These are phyloP conservation scores for Caenorhabditis briggsae DNA, from an alignment of 1,140 invertebrate genomes.

Conservation along the genomic window DNA sequence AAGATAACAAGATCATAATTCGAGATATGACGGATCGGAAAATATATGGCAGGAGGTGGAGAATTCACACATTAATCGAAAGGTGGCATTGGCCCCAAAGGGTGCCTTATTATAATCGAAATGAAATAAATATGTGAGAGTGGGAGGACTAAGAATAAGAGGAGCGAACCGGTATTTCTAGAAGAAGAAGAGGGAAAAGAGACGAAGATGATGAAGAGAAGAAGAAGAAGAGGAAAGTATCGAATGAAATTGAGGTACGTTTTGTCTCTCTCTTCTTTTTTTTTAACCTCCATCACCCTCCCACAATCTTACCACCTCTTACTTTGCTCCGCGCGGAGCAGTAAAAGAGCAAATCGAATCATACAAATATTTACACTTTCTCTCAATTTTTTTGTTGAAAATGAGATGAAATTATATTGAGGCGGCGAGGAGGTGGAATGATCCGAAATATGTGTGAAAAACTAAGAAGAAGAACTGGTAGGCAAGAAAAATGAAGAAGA, in stretches of 20 bases:
- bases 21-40: neutral
- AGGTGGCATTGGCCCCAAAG: conserved; percentile 20
- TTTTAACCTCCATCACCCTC: neutral
- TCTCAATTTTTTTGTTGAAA: conserved; percentile 1
- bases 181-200: conserved; percentile 26
- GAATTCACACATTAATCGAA: conserved; percentile 43
- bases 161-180: conserved; percentile 43
- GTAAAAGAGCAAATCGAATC: conserved; percentile 13
- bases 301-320: conserved; percentile 30
- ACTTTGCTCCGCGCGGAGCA: conserved; percentile 40
- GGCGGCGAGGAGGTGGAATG: neutral
- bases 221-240: conserved; percentile 42
- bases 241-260: conserved; percentile 56
- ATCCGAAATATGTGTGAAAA: neutral
- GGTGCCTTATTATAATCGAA: conserved; percentile 54
- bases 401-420: conserved; percentile 13
- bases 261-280: neutral
- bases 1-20: conserved; percentile 11
- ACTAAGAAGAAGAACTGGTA: neutral
- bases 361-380: conserved; percentile 42
- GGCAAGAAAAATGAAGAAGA: neutral
- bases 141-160: conserved; percentile 6
- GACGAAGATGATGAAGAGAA: conserved; percentile 36
- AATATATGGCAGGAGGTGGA: neutral
- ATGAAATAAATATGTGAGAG: conserved; percentile 49